Conservation (phyloP, 2,797 vertebrate species). For the Xiphorhynchus erythropygius region DNA sequence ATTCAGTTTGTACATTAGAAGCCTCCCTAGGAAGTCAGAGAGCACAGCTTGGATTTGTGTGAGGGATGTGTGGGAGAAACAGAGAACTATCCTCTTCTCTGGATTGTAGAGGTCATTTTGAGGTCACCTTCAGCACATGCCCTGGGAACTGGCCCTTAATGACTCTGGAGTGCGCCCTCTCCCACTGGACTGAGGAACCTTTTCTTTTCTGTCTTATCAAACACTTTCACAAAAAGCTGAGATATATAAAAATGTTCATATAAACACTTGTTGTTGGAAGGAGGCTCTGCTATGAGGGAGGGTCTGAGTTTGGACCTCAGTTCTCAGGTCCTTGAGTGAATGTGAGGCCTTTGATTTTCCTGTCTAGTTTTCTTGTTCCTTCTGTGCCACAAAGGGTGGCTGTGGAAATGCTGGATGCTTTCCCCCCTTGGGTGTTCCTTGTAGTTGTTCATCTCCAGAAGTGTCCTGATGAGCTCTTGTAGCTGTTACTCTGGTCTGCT, state of each 20-base stretch:
- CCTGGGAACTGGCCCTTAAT: not conserved
- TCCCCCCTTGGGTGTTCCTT: not conserved
- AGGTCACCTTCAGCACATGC: not conserved
- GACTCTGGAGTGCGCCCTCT: not conserved
- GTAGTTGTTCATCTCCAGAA: not conserved
- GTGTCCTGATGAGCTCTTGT: not conserved
- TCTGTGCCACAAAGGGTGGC: not conserved
- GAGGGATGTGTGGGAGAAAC: not conserved
- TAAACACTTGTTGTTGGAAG: not conserved
- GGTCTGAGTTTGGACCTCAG: not conserved
- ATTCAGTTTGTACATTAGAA: not conserved
- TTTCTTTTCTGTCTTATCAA: not conserved
- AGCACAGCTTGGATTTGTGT: not conserved
- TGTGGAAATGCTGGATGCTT: not conserved
- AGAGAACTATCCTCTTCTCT: not conserved
- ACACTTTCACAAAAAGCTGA: not conserved
- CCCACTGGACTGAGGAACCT: not conserved
- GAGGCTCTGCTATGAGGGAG: not conserved
- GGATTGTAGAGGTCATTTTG: not conserved
- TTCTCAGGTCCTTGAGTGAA: not conserved
- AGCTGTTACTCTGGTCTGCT: not conserved
- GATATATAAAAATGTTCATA: not conserved
- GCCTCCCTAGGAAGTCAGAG: not conserved
- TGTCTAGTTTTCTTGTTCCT: not conserved
- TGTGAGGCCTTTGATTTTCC: not conserved